A percentile compares a stretch with the other conserved stretches of the same genome.
Evolutionary conservation across 2,888 invertebrate species (phyloP).

Genomic region (Blastobasis adustella): DNA sequence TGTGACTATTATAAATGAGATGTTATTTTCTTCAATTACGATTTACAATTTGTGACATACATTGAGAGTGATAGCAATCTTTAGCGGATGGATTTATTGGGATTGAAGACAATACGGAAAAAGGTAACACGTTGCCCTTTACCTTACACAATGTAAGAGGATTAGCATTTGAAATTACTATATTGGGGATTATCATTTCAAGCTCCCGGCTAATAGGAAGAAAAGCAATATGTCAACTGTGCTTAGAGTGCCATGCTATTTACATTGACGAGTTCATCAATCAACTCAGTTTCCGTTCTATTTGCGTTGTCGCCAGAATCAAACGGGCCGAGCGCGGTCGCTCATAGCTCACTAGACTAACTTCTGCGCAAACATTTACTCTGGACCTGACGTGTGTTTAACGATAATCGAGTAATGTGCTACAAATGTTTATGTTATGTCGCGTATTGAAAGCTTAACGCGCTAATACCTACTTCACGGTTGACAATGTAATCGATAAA

Average conservation of each 20-base stretch:
- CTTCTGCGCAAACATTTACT: constrained; percentile 50
- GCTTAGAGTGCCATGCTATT: constrained; percentile 1
- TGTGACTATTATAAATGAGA: constrained; percentile 13
- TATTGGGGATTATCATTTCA: neutral
- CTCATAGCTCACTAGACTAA: constrained; percentile 32
- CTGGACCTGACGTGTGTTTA: constrained; percentile 42
- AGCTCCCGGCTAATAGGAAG: neutral
- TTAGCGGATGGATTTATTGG: constrained; percentile 2
- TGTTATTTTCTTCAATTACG: too few species aligned
- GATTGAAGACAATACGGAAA: too few species aligned
- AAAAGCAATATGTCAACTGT: constrained; percentile 5
- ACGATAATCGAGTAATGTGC: constrained; percentile 53
- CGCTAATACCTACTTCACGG: constrained; percentile 38
- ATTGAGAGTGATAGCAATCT: constrained; percentile 2
- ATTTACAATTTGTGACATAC: neutral
- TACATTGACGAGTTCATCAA: constrained; percentile 16
- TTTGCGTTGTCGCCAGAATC: constrained; percentile 21
- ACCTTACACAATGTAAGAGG: too few species aligned
- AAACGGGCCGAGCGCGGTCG: constrained; percentile 18
- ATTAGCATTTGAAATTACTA: too few species aligned
- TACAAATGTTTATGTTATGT: constrained; percentile 53
- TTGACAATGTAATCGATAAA: constrained; percentile 26
- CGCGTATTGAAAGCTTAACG: constrained; percentile 41
- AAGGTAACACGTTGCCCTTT: too few species aligned
- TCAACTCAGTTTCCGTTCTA: constrained; percentile 19